Conservation (phyloP, 2,888 invertebrate species). For the Leistus spinibarbis region DNA sequence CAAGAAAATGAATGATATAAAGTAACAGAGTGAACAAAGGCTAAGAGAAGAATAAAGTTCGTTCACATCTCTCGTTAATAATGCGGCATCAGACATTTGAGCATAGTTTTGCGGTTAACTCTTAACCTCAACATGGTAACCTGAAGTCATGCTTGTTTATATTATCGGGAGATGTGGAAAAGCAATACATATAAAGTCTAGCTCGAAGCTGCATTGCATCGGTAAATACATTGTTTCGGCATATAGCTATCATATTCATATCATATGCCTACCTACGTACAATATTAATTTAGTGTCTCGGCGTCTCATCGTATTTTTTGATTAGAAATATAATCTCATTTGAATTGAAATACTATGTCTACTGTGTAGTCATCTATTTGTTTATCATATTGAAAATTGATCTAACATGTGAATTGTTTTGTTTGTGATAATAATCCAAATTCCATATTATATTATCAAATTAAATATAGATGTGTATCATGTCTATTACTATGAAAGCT, state of each 20-base stretch:
- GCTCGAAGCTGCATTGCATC: neutral
- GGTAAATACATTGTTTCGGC: neutral
- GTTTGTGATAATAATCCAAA: neutral
- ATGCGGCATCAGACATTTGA: slow-evolving; percentile 2
- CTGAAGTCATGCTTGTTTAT: neutral
- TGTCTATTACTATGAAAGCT: too few relatives aligned
- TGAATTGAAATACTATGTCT: neutral
- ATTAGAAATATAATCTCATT: neutral
- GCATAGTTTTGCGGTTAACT: neutral
- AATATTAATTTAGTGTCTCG: neutral
- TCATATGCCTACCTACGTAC: too few relatives aligned
- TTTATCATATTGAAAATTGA: neutral
- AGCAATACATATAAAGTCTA: neutral
- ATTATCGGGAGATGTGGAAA: slow-evolving; percentile 3
- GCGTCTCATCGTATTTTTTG: neutral
- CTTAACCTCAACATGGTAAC: slow-evolving; percentile 1
- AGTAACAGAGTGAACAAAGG: neutral
- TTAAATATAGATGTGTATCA: too few relatives aligned
- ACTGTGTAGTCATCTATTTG: neutral
- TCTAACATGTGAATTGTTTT: neutral
- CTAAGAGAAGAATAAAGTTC: neutral
- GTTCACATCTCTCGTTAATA: neutral
- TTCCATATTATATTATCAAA: too few relatives aligned
- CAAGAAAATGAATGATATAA: neutral
- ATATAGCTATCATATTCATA: too few relatives aligned